These are phyloP conservation scores for Acanthisitta chloris DNA, from an alignment of 2,113 vertebrate genomes.

Conservation along the genomic window DNA sequence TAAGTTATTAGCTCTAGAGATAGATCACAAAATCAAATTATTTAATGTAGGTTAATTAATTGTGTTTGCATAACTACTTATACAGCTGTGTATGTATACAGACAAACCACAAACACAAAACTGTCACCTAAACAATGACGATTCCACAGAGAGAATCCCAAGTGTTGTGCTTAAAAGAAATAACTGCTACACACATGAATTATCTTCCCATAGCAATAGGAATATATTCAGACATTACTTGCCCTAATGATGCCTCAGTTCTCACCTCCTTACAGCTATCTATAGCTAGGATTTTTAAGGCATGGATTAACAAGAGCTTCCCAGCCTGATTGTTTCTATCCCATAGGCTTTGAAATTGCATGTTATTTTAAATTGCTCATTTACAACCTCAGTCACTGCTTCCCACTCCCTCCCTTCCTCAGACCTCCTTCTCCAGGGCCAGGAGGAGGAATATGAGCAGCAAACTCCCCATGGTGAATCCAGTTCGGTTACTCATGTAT, in stretches of 20 bases:
- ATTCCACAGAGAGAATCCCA: background rate
- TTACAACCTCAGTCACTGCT: background rate
- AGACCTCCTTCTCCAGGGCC: background rate
- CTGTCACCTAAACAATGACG: background rate
- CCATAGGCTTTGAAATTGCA: background rate
- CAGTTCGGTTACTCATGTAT: background rate
- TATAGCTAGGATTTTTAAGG: background rate
- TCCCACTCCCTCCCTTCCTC: background rate
- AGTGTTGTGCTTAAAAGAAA: background rate
- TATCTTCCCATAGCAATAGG: background rate
- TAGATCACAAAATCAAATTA: background rate
- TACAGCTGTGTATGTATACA: background rate
- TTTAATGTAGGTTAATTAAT: background rate
- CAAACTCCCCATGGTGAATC: background rate
- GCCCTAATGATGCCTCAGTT: background rate
- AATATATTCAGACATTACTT: background rate
- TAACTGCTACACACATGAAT: fast-evolving
- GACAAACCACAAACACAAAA: background rate
- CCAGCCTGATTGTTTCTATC: background rate
- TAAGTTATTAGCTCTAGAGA: background rate
- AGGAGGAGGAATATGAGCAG: background rate
- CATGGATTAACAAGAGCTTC: background rate
- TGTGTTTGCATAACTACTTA: background rate
- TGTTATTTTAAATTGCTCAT: background rate
- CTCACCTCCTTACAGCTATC: background rate